Evolutionary conservation across 2,888 invertebrate species (phyloP), one percentile per base, ranked within the genome.

Genomic region (Philereme transversata): DNA sequence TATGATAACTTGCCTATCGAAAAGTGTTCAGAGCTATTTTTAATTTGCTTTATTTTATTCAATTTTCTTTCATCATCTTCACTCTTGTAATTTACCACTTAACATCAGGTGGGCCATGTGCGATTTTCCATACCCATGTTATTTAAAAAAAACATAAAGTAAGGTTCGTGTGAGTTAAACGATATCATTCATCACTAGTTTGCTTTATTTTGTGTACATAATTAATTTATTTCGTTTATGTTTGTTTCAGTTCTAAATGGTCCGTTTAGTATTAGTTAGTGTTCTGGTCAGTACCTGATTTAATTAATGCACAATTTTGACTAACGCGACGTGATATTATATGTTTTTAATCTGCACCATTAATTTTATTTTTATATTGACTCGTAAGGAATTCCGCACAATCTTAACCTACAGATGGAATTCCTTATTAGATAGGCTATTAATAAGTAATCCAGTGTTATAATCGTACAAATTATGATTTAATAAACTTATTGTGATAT

Each of bases 201-300:
- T 57, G 48, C 66, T 65, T 47, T 36, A 64, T 67, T 57, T 57
- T 35, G 57, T 68, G 55, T 33, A 9, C 22, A 8, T 56, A 22
- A 62, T 74, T 75, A 74, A 68, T 65, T 73, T 68, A 60, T 69
- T 71, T 76, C 68, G 62, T 75, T 76, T 71, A 22, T 43, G 69
- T 86, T 90, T 90, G 90, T 91, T 91, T 84, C 90, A 90, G 90
- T 86, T 90, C 82, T 67, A 78, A 87, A 60, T 87, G 87, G 85
- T 90, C 90, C 44, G 70, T 90, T 76, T 90, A 68, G 53, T 71
- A 60, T 8, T 8, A 8, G 8, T 40, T 67, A 57, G 51, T 75
- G 64, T 60, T 51, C 72, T 73, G 79, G 78, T 78, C 67, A 77
- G 77, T 81, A 67, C 61, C 51, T 4, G 58, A 72, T 57, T 46